Evolutionary conservation across 53 echinoderm and acorn worm genomes (phyloP), one percentile per base, ranked within the genome.

Genomic region (Arbacia lixula): DNA sequence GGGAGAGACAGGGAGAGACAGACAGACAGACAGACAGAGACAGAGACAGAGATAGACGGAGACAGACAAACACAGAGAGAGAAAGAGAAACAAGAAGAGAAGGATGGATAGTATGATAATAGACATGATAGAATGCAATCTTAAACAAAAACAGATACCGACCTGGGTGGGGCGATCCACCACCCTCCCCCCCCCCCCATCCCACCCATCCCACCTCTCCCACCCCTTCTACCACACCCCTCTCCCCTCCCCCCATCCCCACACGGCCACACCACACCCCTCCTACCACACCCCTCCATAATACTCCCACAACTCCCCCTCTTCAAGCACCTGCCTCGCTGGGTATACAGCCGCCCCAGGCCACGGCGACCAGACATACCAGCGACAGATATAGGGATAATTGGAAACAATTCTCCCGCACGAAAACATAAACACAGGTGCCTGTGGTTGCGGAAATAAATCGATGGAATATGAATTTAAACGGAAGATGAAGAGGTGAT

Each of bases 381-480:
- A 74, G 27, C 33, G 74, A 74, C 34, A 74, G 51, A 27, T 69
- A 74, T 34, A 46, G 8, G 14, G 14, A 53, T 53, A 74, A 74
- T 74, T 74, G 74, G 53, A 74, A 74, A 74, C 74, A 74, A 74
- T 74, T 74, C 31, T 26, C 9, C 30, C 33, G 51, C 46, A 51
- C 74, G 53, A 32, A 53, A 74, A n/a, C 52, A 74, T 52, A 74
- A 74, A 74, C 74, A 74, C 74, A 74, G 74, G 74, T 74, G 74
- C 54, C 46, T 1, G 4, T n/a, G n/a, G 11, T 24, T 21, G 30
- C 26, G 43, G 41, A 67, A 1, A 37, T 67, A 67, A 22, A 36
- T 14, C n/a, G n/a, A n/a, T n/a, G n/a, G n/a, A n/a, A n/a, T n/a
- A n/a, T n/a, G n/a, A n/a, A n/a, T n/a, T n/a, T n/a, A n/a, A n/a